These are phyloP conservation scores for Acronicta alni DNA, from an alignment of 2,888 invertebrate genomes.

Conservation along the genomic window DNA sequence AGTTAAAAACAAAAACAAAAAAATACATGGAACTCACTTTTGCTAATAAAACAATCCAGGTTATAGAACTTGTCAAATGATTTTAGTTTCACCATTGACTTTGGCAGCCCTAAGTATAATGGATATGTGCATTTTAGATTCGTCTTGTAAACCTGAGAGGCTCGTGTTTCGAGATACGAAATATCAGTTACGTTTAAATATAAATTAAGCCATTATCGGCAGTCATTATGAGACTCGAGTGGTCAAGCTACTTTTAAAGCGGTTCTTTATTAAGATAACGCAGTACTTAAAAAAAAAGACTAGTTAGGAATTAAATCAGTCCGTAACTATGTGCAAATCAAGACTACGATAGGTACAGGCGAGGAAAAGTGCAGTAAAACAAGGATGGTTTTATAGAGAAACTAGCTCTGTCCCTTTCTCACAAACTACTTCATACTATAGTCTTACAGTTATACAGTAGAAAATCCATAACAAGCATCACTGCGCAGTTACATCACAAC, in stretches of 20 bases:
- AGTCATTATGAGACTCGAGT: constrained; percentile 18
- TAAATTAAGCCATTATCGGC: constrained; percentile 9
- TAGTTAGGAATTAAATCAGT: no score
- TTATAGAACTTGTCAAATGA: no score
- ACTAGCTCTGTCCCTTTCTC: background rate
- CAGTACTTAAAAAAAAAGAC: background rate
- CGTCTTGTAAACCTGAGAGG: no score
- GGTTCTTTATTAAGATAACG: background rate
- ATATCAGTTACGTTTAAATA: constrained; percentile 28
- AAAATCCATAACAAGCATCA: constrained; percentile 63
- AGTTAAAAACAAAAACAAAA: no score
- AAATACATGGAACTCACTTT: no score
- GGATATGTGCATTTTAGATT: no score
- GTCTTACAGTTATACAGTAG: constrained; percentile 28
- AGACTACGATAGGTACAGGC: no score
- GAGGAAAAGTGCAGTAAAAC: no score
- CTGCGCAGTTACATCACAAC: constrained; percentile 77
- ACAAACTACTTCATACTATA: background rate
- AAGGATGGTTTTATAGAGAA: background rate
- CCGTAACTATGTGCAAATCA: no score
- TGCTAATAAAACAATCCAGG: no score
- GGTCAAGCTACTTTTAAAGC: background rate
- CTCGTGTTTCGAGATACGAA: constrained; percentile 20
- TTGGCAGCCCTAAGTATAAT: no score
- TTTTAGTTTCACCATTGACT: no score